Evolutionary conservation across 2,797 vertebrate species (phyloP).

Genomic region (Chiroxiphia lanceolata): DNA sequence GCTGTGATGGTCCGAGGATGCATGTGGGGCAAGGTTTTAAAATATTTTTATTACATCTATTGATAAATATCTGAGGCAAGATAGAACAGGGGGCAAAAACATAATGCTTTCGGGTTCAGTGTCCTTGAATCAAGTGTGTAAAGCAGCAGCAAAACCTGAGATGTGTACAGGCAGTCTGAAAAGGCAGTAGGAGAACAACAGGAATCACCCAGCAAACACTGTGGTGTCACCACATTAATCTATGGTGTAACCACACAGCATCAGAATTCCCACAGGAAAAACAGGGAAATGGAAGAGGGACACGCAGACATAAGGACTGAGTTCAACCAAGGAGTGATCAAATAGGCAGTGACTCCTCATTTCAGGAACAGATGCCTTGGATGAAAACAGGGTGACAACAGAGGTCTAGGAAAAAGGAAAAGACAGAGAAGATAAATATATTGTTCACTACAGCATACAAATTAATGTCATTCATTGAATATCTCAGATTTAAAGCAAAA

Average conservation of each 20-base stretch:
- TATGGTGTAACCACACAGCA: not conserved
- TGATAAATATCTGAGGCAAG: not conserved
- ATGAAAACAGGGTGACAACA: not conserved
- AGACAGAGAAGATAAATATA: not conserved
- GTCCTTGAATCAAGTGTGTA: not conserved
- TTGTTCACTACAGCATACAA: not conserved
- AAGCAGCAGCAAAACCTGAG: not conserved
- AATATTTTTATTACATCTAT: not conserved
- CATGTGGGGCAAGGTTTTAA: not conserved
- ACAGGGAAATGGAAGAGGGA: not conserved
- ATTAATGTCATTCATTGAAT: not conserved
- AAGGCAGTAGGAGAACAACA: not conserved
- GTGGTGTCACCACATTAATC: not conserved
- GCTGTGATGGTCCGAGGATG: not conserved
- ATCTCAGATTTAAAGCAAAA: not conserved
- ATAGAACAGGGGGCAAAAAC: not conserved
- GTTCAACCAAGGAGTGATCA: not conserved
- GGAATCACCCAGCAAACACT: not conserved
- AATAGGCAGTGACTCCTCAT: rapidly evolving
- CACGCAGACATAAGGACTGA: not conserved
- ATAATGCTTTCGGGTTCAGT: rapidly evolving
- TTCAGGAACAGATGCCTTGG: not conserved
- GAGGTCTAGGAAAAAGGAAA: not conserved
- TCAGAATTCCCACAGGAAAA: not conserved
- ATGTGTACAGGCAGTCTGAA: not conserved